phyloP scores from a whole-genome alignment of 2,797 vertebrate species.

The Rhinogobio ventralis region DNA sequence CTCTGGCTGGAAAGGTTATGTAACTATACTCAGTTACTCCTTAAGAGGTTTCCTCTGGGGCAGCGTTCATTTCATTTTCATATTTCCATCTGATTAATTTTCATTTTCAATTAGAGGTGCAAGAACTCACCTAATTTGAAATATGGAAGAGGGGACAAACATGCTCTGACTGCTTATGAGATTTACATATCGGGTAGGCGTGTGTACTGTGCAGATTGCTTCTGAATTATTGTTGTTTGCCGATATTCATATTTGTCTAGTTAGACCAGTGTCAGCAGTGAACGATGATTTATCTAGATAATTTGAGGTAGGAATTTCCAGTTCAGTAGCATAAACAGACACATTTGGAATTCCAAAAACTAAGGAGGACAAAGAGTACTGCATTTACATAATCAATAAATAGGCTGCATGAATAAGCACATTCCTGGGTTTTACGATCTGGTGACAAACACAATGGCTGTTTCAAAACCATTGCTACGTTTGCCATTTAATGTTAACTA shows the following conservation, averaged over 20 bases:
- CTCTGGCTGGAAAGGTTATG: conserved; percentile 72
- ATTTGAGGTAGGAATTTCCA: conserved; percentile 21
- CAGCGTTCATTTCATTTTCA: conserved; percentile 63
- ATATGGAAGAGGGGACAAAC: conserved; percentile 51
- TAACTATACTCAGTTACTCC: conserved; percentile 64
- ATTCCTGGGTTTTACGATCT: conserved; percentile 59
- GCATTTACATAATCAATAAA: conserved; percentile 64
- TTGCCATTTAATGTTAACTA: neutral
- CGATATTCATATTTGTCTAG: conserved; percentile 28
- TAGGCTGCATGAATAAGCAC: conserved; percentile 56
- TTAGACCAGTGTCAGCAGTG: conserved; percentile 11
- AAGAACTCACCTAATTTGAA: conserved; percentile 35
- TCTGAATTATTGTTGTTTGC: conserved; percentile 28
- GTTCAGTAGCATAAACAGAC: conserved; percentile 16
- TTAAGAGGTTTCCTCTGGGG: conserved; percentile 60
- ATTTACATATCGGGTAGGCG: conserved; percentile 54
- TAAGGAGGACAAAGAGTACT: conserved; percentile 51
- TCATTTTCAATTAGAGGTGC: conserved; percentile 65
- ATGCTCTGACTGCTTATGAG: conserved; percentile 30
- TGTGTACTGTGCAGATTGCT: conserved; percentile 21
- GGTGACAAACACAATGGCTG: conserved; percentile 61
- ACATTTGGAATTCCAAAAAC: conserved; percentile 48
- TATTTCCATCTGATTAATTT: conserved; percentile 67
- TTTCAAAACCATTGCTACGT: neutral
- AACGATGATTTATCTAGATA: conserved; percentile 36